Conservation (phyloP, 2,113 vertebrate species). For the Lethenteron reissneri region DNA sequence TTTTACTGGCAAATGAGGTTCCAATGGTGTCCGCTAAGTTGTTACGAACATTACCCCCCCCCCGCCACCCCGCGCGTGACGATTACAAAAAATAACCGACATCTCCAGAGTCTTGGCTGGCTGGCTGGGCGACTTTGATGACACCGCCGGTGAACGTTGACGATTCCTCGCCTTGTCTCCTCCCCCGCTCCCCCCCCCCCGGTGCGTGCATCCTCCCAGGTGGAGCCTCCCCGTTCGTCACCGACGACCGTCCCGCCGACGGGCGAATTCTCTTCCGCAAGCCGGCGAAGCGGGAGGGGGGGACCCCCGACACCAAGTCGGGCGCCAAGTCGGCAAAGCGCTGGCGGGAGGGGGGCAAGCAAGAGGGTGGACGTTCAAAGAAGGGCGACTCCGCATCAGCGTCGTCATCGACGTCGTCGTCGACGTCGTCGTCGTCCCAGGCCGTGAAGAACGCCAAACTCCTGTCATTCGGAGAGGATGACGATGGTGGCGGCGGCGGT, state of each 20-base stretch:
- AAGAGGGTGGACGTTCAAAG: conserved; percentile 19
- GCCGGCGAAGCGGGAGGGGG: conserved; percentile 54
- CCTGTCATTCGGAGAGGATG: conserved; percentile 66
- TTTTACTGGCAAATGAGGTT: neutral
- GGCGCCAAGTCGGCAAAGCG: conserved; percentile 53
- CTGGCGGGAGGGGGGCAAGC: conserved; percentile 26
- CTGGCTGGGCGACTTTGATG: neutral
- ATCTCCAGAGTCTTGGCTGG: neutral
- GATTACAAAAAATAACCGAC: neutral
- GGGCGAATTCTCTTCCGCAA: conserved; percentile 83
- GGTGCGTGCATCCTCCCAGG: conserved; percentile 25
- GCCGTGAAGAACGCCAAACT: conserved; percentile 75
- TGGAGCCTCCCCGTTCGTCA: conserved; percentile 21
- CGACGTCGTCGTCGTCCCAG: neutral
- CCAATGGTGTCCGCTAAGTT: conserved; percentile 2
- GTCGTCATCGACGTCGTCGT: too few species aligned
- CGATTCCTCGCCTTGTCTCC: conserved; percentile 11
- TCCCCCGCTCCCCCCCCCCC: neutral
- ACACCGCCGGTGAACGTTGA: neutral
- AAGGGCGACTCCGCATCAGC: conserved; percentile 28
- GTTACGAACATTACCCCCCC: neutral
- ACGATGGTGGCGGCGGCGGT: conserved; percentile 27
- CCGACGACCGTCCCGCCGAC: conserved; percentile 19
- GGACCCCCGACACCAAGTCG: conserved; percentile 45
- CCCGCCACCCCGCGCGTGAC: neutral